Evolutionary conservation across 2,113 vertebrate genomes (phyloP), one percentile per base, ranked within the genome.

Genomic region (Microcebus ravelobensis): DNA sequence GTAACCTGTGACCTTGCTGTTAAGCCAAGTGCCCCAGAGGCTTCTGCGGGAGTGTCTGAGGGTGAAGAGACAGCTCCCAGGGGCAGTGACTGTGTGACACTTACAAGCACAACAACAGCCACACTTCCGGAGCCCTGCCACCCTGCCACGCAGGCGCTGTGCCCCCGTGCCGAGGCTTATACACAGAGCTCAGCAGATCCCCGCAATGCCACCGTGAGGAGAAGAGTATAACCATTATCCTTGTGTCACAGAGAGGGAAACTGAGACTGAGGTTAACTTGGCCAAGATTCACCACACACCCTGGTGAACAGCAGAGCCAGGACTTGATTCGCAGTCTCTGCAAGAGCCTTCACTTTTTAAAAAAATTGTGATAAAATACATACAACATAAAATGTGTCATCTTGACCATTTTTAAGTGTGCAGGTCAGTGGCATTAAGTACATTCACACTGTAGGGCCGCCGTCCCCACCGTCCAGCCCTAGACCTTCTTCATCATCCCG

Each of bases 131-230:
- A 63, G 76, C 13, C 2, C 63, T 3, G 3, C 39, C n/a, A 9
- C 36, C 0, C 0, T 48, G 48, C 42, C 61, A 29, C 27, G 34
- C 70, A 65, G 70, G 84, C 0, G 0, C 57, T 2, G 25, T 11
- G 11, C 34, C 63, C 39, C 39, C 39, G 39, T 42, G 39, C 39
- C 8, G 0, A 21, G 77, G 8, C 21, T 61, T 48, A 61, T 0
- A 34, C 25, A 12, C 8, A 13, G 1, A n/a, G 48, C 6, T 31
- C 50, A 8, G n/a, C 68, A 2, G 6, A 59, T 23, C 39, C 21
- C 59, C 31, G 2, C 2, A 61, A 52, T 6, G 20, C 23, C 34
- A 27, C 59, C 1, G 0, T 0, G 0, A 34, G 67, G 39, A 82
- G 57, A 36, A 82, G 57, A 36, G n/a, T 1, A 13, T 13, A 70